These are phyloP conservation scores for Colostygia pectinataria DNA, from an alignment of 2,888 invertebrate species.

Conservation along the genomic window DNA sequence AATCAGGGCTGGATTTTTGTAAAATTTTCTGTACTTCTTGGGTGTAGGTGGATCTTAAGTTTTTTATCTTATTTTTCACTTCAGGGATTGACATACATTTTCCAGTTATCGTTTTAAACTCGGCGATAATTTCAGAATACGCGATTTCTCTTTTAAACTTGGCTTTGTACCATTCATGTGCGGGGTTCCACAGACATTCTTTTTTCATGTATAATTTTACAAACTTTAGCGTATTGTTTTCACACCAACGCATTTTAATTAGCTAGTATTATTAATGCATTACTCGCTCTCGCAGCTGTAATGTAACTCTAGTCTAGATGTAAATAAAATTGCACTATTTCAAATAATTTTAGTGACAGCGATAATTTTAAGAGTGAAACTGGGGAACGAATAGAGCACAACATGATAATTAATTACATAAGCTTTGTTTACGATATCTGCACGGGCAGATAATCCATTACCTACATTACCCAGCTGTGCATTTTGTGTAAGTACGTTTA, in stretches of 20 bases:
- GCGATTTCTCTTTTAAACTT: constrained; percentile 64
- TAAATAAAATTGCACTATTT: no score
- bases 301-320: no score
- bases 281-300: neutral
- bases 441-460: no score
- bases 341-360: no score
- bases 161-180: constrained; percentile 64
- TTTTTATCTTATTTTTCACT: constrained; percentile 76
- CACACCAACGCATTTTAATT: constrained; percentile 70
- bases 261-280: neutral
- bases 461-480: no score
- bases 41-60: constrained; percentile 71
- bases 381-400: no score
- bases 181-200: constrained; percentile 77
- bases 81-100: constrained; percentile 60
- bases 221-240: constrained; percentile 71
- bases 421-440: no score
- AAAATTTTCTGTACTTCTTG: constrained; percentile 76
- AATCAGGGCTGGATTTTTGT: constrained; percentile 62
- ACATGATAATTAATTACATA: no score
- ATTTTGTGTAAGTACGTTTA: no score
- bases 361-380: no score
- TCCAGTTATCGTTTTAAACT: constrained; percentile 57
- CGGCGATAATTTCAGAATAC: constrained; percentile 55
- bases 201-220: constrained; percentile 75